A percentile compares a stretch with the other conserved stretches of the same genome.
phyloP scores from a whole-genome alignment of 30 jellyfish, hydroid and myxozoan genomes.

The Chrysaora quinquecirrha region DNA sequence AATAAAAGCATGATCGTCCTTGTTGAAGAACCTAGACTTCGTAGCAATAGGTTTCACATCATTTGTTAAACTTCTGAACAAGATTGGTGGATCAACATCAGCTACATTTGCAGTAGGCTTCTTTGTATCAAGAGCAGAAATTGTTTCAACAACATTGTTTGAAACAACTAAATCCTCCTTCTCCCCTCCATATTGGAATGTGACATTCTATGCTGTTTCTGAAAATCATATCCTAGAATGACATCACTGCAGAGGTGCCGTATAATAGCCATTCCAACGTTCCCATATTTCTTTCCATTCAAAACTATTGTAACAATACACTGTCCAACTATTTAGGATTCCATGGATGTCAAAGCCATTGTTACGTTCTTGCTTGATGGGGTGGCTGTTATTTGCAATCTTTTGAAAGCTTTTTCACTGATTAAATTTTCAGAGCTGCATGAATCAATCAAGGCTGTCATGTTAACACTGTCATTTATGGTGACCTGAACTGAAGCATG shows the following conservation, averaged over 20 bases:
- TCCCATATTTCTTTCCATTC: not conserved
- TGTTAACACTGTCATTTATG: slow-evolving; percentile 11
- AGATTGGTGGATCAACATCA: slow-evolving; percentile 37
- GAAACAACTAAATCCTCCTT: slow-evolving; percentile 22
- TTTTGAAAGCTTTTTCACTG: not conserved
- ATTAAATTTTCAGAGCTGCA: slow-evolving; percentile 56
- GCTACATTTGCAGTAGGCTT: too few species aligned
- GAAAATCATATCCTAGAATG: slow-evolving; percentile 54
- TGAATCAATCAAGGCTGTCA: slow-evolving; percentile 53
- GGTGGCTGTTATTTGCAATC: not conserved
- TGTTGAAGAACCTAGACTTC: slow-evolving; percentile 47
- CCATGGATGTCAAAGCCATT: slow-evolving; percentile 44
- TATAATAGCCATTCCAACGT: slow-evolving; percentile 24
- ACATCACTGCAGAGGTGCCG: slow-evolving; percentile 59
- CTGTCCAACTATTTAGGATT: slow-evolving; percentile 10
- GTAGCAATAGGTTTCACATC: slow-evolving; percentile 56
- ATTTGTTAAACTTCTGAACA: slow-evolving; percentile 14
- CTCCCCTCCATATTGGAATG: slow-evolving; percentile 31
- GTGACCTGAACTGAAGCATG: slow-evolving; percentile 14
- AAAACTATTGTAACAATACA: not conserved
- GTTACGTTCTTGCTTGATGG: slow-evolving; percentile 18
- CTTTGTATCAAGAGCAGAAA: too few species aligned
- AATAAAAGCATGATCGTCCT: slow-evolving; percentile 50
- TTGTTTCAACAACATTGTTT: too few species aligned
- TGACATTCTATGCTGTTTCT: slow-evolving; percentile 18